These are phyloP conservation scores for Drosophila watanabei DNA, from an alignment of 1,140 invertebrate genomes.

Conservation along the genomic window DNA sequence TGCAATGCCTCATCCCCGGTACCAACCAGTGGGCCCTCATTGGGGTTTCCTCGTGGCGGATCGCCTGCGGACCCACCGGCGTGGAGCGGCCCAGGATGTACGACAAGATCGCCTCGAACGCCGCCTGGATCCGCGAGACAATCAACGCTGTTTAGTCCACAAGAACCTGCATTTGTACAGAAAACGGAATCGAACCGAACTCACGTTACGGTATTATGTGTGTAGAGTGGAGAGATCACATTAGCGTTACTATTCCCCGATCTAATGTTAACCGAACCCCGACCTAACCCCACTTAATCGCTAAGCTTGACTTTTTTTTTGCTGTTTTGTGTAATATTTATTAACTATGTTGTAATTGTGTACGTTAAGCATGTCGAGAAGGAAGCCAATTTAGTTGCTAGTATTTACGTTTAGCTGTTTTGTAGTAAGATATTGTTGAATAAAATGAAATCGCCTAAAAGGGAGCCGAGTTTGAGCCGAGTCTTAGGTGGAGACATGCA, in stretches of 20 bases:
- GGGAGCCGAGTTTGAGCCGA: neutral
- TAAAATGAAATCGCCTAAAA: slow-evolving; percentile 45
- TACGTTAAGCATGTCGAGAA: slow-evolving; percentile 47
- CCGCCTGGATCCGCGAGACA: slow-evolving; percentile 92
- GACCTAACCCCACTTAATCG: slow-evolving; percentile 29
- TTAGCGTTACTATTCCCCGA: slow-evolving; percentile 40
- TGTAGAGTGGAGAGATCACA: slow-evolving; percentile 23
- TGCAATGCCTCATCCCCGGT: slow-evolving; percentile 90
- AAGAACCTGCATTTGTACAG: slow-evolving; percentile 41
- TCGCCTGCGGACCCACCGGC: slow-evolving; percentile 90
- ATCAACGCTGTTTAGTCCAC: slow-evolving; percentile 85
- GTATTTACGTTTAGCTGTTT: slow-evolving; percentile 57
- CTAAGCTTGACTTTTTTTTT: slow-evolving; percentile 55
- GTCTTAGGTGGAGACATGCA: slow-evolving; percentile 65
- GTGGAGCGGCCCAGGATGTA: slow-evolving; percentile 92
- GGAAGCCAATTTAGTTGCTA: slow-evolving; percentile 66
- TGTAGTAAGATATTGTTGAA: slow-evolving; percentile 77
- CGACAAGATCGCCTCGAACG: slow-evolving; percentile 92
- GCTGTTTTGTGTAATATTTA: slow-evolving; percentile 83
- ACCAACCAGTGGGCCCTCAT: slow-evolving; percentile 90
- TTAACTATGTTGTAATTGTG: slow-evolving; percentile 69
- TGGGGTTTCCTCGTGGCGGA: slow-evolving; percentile 93
- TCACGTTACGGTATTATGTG: slow-evolving; percentile 65
- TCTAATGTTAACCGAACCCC: slow-evolving; percentile 51
- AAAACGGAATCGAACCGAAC: slow-evolving; percentile 34